A percentile compares a stretch with the other conserved stretches of the same genome.
phyloP scores from a whole-genome alignment of 2,113 vertebrate species.

The Notarius quadriscutis region DNA sequence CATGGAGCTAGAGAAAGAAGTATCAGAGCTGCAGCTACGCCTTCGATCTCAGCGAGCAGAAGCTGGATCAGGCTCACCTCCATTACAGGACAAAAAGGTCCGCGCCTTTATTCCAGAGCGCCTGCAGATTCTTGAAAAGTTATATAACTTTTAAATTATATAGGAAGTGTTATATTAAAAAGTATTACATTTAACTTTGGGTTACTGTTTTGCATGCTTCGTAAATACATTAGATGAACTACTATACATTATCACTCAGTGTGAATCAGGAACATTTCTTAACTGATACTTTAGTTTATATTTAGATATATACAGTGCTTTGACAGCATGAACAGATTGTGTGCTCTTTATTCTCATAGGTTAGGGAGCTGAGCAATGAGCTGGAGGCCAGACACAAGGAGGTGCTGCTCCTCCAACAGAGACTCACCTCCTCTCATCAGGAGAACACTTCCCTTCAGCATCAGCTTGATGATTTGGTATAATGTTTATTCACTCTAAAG shows the following conservation, averaged over 20 bases:
- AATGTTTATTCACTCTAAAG: constrained; percentile 57
- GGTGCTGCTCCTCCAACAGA: constrained; percentile 75
- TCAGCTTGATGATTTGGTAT: constrained; percentile 84
- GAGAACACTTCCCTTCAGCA: constrained; percentile 81
- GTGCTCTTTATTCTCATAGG: constrained; percentile 67
- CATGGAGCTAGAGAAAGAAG: constrained; percentile 94
- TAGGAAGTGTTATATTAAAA: neutral
- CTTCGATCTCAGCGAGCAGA: constrained; percentile 79
- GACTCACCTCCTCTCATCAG: constrained; percentile 74
- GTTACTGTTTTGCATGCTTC: neutral
- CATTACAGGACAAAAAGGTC: constrained; percentile 73
- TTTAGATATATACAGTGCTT: neutral
- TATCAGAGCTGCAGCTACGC: constrained; percentile 81
- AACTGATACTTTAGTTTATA: too few relatives aligned
- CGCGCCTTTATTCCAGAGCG: too few relatives aligned
- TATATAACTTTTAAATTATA: neutral
- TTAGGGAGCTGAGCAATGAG: constrained; percentile 81
- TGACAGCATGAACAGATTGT: neutral
- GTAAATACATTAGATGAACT: neutral
- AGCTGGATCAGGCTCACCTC: constrained; percentile 63
- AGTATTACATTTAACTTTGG: neutral
- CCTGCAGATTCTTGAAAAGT: neutral
- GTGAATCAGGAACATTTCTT: neutral
- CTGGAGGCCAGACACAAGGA: constrained; percentile 83
- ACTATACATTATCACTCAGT: neutral